phyloP scores from a whole-genome alignment of 2,113 vertebrate species.

The Vicugna pacos region DNA sequence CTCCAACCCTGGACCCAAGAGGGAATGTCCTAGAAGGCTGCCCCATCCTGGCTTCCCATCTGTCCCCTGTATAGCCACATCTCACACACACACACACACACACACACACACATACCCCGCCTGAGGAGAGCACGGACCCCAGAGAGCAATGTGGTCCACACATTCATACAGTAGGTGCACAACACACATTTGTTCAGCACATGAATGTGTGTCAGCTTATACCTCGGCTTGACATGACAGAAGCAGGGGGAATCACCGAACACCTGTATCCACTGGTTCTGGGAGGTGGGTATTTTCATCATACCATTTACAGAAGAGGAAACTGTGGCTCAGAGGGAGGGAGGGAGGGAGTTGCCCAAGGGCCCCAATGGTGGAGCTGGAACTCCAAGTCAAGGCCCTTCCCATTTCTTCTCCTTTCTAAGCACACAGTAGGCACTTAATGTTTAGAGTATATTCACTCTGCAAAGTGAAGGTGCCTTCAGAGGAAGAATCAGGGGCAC shows the following conservation, averaged over 20 bases:
- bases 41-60: neutral
- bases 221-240: accelerated
- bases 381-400: neutral
- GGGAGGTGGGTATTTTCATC: neutral
- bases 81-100: no score
- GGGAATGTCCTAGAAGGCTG: neutral
- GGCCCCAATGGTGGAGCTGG: neutral
- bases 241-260: neutral
- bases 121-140: neutral
- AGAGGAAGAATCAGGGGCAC: neutral
- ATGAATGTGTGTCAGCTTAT: neutral
- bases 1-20: neutral
- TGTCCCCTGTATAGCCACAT: neutral
- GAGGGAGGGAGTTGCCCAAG: neutral
- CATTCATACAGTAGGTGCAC: neutral
- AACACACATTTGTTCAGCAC: neutral
- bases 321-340: neutral
- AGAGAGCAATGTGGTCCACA: neutral
- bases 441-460: neutral
- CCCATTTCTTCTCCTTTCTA: neutral
- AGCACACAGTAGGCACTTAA: neutral
- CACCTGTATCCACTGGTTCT: neutral
- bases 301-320: neutral
- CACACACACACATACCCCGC: neutral
- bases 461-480: neutral